These are phyloP conservation scores for Pristionchus fissidentatus DNA, from an alignment of 2,888 invertebrate species.

Conservation along the genomic window DNA sequence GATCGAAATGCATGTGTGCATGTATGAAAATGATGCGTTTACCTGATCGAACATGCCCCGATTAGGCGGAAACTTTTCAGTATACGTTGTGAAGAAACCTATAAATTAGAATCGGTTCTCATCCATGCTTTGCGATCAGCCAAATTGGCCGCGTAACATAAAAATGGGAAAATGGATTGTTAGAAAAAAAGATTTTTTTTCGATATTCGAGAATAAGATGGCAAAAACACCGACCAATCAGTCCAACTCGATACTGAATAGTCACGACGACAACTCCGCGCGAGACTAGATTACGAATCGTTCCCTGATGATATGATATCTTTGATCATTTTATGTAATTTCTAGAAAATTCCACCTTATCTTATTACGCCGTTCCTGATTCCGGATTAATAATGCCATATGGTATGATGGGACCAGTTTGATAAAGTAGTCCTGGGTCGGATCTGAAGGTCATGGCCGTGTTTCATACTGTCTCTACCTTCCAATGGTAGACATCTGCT, in stretches of 20 bases:
- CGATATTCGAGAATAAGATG: neutral
- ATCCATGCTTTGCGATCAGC: neutral
- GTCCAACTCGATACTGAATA: slow-evolving; percentile 1
- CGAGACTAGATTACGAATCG: slow-evolving; percentile 23
- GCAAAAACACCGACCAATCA: neutral
- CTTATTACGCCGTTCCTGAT: neutral
- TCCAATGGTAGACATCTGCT: slow-evolving; percentile 12
- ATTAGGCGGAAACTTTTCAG: slow-evolving; percentile 13
- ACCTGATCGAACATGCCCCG: slow-evolving; percentile 31
- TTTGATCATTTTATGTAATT: neutral
- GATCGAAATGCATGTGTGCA: too few relatives aligned
- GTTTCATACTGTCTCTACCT: neutral
- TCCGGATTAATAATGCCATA: neutral
- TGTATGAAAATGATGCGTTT: neutral
- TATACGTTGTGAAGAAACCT: slow-evolving; percentile 40
- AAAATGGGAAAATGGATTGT: neutral
- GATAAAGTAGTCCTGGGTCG: too few relatives aligned
- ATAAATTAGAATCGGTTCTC: neutral
- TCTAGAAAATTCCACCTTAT: neutral
- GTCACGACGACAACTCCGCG: slow-evolving; percentile 11
- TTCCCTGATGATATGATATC: neutral
- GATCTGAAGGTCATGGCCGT: neutral
- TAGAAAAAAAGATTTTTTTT: neutral
- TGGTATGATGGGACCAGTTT: too few relatives aligned
- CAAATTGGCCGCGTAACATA: too few relatives aligned